phyloP scores from a whole-genome alignment of 2,888 invertebrate genomes.

The Cordilura impudica region DNA sequence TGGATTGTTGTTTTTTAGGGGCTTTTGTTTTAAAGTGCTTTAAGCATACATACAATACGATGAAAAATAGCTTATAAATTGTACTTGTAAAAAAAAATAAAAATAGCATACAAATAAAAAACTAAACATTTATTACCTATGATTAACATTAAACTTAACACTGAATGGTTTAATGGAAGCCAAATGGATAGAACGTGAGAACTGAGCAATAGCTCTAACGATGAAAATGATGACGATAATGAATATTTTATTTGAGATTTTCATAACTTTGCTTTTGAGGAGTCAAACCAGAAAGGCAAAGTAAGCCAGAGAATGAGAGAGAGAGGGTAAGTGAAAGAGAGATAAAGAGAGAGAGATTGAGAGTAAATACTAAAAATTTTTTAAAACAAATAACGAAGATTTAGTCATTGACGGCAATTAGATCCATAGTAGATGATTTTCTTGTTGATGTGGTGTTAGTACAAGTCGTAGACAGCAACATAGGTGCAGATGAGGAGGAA shows the following conservation, averaged over 20 bases:
- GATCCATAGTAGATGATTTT: conserved; percentile 65
- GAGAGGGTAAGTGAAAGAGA: background rate
- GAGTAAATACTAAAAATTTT: background rate
- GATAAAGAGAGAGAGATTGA: background rate
- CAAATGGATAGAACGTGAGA: conserved; percentile 56
- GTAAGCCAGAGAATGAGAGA: too few species aligned
- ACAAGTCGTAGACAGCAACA: conserved; percentile 45
- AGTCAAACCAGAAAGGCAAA: background rate
- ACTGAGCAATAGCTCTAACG: conserved; percentile 6
- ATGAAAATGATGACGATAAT: conserved; percentile 1
- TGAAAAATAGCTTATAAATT: conserved; percentile 24
- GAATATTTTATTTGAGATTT: conserved; percentile 45
- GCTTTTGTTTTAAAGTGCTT: conserved; percentile 42
- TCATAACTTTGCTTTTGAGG: background rate
- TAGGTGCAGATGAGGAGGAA: conserved; percentile 29
- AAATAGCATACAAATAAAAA: conserved; percentile 34
- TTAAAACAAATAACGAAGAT: conserved; percentile 1
- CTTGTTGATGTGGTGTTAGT: conserved; percentile 26
- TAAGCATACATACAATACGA: conserved; percentile 44
- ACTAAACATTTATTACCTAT: conserved; percentile 56
- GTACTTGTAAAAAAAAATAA: conserved; percentile 41
- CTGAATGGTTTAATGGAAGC: conserved; percentile 58
- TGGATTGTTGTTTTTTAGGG: conserved; percentile 14
- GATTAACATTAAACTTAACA: conserved; percentile 51
- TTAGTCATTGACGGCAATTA: conserved; percentile 72